Base-by-base conservation (phyloP, 2,888 invertebrate species). In the Amblyjoppa proteus region DNA sequence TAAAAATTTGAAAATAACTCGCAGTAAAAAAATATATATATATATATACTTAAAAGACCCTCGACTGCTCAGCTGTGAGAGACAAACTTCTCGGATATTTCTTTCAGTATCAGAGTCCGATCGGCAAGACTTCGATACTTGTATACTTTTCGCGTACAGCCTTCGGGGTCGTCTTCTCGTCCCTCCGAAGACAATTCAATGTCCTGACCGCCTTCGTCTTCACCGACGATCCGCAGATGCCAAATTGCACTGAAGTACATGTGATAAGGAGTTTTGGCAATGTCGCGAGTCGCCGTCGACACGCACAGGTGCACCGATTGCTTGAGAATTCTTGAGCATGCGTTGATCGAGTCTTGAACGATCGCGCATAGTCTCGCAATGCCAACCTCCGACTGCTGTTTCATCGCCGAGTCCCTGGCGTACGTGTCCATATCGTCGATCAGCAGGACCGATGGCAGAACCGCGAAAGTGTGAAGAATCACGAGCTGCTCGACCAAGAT, bases 351-450 rank as follows among this genome's bases (percentile, higher is more conserved):
- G 58, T 93, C 91, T 4, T 90, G 81, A 74, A 93, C 83, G 16
- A 90, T 4, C 0, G 92, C 89, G 73, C 91, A 93, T 3, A 89
- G 87, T 87, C 79, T 91, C 4, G 92, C 92, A 0, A 89, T 87
- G 31, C 90, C 90, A 34, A 88, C 41, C 3, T 90, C 88, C 51
- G 75, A 75, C 28, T 87, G 75, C 34, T 87, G 88, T 34, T 73
- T 80, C 13, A 83, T 34, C 7, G 81, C 69, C 0, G 87, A 51
- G 56, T 89, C 84, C 7, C 75, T 68, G 3, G 89, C 81, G 68
- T 93, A 94, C 49, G 89, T 61, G 70, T 93, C 92, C 3, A 94
- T 86, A 56, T 93, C 88, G 31, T 94, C 93, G 38, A 94, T 89
- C 45, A 94, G 34, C 1, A 94, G 71, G 1, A 93, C 89, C 3